These are phyloP conservation scores for Oscheius sp. DNA, from an alignment of 2,888 invertebrate species.

Conservation along the genomic window DNA sequence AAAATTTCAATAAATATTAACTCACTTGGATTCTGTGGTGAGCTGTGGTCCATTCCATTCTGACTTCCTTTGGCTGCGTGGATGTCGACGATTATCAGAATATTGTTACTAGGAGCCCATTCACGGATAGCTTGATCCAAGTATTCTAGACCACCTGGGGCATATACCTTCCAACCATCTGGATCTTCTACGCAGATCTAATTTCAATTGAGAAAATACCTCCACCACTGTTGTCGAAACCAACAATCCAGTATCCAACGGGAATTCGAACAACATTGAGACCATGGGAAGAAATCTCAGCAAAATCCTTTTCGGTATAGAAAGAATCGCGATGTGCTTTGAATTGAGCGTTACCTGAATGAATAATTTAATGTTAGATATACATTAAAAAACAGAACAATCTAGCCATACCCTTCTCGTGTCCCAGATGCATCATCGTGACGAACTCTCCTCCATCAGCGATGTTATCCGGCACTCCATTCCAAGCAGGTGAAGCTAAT, in stretches of 20 bases:
- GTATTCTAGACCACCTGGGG: constrained; percentile 7
- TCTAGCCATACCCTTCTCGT: neutral
- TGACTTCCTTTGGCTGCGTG: constrained; percentile 20
- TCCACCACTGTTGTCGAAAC: constrained; percentile 17
- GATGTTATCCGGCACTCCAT: neutral
- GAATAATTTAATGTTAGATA: too few relatives aligned
- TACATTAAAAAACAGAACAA: neutral
- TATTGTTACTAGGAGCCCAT: neutral
- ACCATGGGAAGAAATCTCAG: constrained; percentile 1
- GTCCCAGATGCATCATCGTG: constrained; percentile 16
- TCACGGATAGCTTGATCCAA: neutral
- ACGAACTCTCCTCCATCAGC: constrained; percentile 10
- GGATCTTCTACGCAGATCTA: neutral
- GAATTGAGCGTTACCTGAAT: neutral
- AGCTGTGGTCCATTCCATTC: constrained; percentile 5
- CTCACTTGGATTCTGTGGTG: neutral
- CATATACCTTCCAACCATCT: constrained; percentile 1
- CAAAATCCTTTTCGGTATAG: constrained; percentile 12
- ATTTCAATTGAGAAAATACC: too few relatives aligned
- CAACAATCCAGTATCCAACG: constrained; percentile 20
- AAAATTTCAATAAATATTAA: neutral
- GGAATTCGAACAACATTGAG: constrained; percentile 12
- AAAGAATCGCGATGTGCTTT: constrained; percentile 1
- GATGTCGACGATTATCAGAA: neutral
- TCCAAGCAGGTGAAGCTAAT: constrained; percentile 7